Base-by-base conservation (phyloP, 92 coral and sea anemone species). In the Plumapathes pennacea region DNA sequence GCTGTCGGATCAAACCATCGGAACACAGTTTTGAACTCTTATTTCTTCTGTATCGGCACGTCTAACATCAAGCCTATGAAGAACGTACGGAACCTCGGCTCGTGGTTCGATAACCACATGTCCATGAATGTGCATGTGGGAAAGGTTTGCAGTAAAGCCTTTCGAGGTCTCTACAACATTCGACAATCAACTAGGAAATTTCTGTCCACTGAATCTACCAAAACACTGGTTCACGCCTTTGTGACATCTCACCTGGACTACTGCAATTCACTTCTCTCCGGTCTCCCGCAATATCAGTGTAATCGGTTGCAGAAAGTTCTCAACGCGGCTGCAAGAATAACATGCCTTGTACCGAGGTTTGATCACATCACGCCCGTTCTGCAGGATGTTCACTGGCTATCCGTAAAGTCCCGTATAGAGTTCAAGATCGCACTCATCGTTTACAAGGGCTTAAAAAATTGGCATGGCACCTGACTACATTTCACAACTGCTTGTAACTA, bases 131-230 rank as follows among this genome's bases (percentile, higher is more conserved):
- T 33, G 18, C 76, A 80, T 13, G 50, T 80, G 17, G 68, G 68
- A 27, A 79, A 79, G 19, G 37, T 63, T 4, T 80, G 76, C 48
- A 61, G 68, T 45, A 68, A 82, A 42, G 89, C 83, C n/a, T 69
- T 75, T 43, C 1, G 65, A 6, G 75, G 69, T 22, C 61, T 74
- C 10, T 67, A 81, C 38, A 74, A 52, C 48, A 67, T 67, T 23
- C 17, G 69, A 29, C 78, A 81, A 32, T n/a, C n/a, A n/a, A 74
- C 74, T 24, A 67, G 78, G 33, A 81, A 74, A 60, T 68, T 53
- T 45, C 69, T 76, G 10, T 27, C 70, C 19, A 11, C 24, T 2
- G 62, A 60, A 2, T 50, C 67, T 3, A 60, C 62, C 13, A 76
- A 74, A 60, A 69, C 69, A 3, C 60, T 80, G 25, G 52, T 73